Base-by-base conservation (phyloP, 2,797 vertebrate genomes). In the Galago senegalensis region DNA sequence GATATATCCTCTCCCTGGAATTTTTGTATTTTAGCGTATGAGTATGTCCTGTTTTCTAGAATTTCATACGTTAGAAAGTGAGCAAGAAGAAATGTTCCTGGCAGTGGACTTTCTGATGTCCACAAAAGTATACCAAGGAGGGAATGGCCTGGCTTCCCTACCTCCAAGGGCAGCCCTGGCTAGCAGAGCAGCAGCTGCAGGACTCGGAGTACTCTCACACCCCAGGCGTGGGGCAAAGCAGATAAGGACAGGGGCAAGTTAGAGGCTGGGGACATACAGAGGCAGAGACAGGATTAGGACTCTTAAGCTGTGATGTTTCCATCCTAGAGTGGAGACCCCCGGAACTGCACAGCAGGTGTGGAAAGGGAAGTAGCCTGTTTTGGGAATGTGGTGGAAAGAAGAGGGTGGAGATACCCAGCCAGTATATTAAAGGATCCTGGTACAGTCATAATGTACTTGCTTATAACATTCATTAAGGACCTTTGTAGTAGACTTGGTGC, bases 131-230 rank as follows among this genome's bases (percentile, higher is more conserved):
- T 31, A 27, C 9, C 25, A 58, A 13, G 1, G 46, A 43, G 21
- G n/a, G 31, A 23, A 9, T 0, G 21, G 27, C 9, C n/a, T 31
- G 9, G 5, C 3, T 40, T 27, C 25, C 31, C 27, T 23, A 7
- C 17, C 23, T 3, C 29, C 14, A 27, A 73, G 29, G 29, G 46
- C 86, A 49, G 7, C 8, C 3, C 21, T 83, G 14, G 7, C 23
- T 49, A 40, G 17, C 37, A 60, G 7, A 37, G 23, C 1, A 56
- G 43, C 23, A 31, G 14, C 29, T 69, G 11, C 12, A 20, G 40
- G 10, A 49, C 18, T 21, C 20, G 0, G 0, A 7, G 43, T 53
- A 2, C 10, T 10, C 25, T 53, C 14, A 76, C 18, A 65, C 16
- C 2, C 16, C 16, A 23, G 9, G 65, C 4, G 79, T 56, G 43